A percentile compares a stretch with the other conserved stretches of the same genome.
Conservation (phyloP, 2,888 invertebrate genomes). For the Acrocera orbiculus region DNA sequence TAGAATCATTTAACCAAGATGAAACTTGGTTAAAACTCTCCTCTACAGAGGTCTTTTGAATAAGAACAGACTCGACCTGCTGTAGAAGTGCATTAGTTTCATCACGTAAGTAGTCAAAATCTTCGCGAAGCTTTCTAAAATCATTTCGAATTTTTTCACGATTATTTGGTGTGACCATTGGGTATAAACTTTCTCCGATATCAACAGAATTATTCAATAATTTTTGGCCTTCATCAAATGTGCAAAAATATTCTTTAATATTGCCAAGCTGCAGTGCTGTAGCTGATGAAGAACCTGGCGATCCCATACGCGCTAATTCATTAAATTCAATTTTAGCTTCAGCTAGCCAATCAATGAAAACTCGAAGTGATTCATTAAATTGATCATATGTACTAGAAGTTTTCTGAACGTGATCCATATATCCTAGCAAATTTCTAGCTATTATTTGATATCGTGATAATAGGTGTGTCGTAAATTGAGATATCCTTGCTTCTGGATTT, state of each 20-base stretch:
- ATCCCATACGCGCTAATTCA: constrained; percentile 52
- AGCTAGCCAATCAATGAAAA: constrained; percentile 62
- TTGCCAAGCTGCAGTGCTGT: constrained; percentile 54
- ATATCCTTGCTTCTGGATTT: constrained; percentile 67
- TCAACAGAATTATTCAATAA: constrained; percentile 65
- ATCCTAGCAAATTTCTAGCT: constrained; percentile 48
- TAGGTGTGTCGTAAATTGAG: constrained; percentile 64
- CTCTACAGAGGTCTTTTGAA: constrained; percentile 83
- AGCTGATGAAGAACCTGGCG: constrained; percentile 53
- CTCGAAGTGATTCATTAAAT: constrained; percentile 49
- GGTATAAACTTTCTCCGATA: constrained; percentile 74
- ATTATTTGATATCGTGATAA: constrained; percentile 57
- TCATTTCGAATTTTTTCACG: constrained; percentile 71
- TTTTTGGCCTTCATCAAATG: constrained; percentile 60
- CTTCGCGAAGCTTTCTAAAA: constrained; percentile 58
- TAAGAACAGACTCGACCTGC: constrained; percentile 71
- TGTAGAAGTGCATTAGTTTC: constrained; percentile 71
- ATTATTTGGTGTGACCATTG: constrained; percentile 71
- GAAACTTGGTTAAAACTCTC: constrained; percentile 78
- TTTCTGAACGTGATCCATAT: constrained; percentile 53
- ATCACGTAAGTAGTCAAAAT: constrained; percentile 69
- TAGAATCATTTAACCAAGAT: constrained; percentile 68
- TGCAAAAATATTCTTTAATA: constrained; percentile 38
- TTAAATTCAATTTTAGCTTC: constrained; percentile 58
- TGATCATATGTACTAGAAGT: constrained; percentile 48